Conservation (phyloP, 2,888 invertebrate genomes). For the Meandrusa payeni region DNA sequence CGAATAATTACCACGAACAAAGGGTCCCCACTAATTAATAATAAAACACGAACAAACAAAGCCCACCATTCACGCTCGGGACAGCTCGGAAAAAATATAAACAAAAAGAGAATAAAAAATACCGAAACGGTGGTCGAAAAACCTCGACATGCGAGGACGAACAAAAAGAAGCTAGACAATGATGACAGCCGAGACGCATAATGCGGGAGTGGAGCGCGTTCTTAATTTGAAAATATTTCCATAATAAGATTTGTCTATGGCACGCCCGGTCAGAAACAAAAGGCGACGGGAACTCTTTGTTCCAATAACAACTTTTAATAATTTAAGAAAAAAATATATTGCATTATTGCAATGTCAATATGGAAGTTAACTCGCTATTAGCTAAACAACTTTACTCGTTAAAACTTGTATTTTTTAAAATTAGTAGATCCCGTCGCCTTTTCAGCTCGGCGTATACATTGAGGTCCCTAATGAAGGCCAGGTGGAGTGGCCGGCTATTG, state of each 20-base stretch:
- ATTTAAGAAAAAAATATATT: constrained; percentile 63
- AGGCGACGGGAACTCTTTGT: constrained; percentile 64
- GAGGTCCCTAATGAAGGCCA: constrained; percentile 76
- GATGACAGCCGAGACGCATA: constrained; percentile 78
- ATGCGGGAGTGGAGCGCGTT: constrained; percentile 76
- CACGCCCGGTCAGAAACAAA: constrained; percentile 68
- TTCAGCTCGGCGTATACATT: constrained; percentile 63
- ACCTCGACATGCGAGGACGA: constrained; percentile 76
- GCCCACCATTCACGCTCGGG: constrained; percentile 74
- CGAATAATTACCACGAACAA: constrained; percentile 80
- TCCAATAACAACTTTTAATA: constrained; percentile 64
- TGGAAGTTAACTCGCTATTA: constrained; percentile 52
- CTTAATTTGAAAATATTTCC: constrained; percentile 81
- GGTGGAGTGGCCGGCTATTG: constrained; percentile 75
- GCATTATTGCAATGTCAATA: constrained; percentile 25
- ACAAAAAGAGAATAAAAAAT: constrained; percentile 56
- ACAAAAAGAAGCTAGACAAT: constrained; percentile 78
- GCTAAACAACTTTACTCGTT: constrained; percentile 70
- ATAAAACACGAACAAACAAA: constrained; percentile 80
- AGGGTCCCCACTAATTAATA: constrained; percentile 78
- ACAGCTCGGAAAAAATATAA: constrained; percentile 61
- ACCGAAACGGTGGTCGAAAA: constrained; percentile 80
- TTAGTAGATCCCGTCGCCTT: constrained; percentile 60
- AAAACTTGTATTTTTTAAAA: constrained; percentile 65
- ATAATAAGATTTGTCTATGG: constrained; percentile 81